These are phyloP conservation scores for Plutomurus gul DNA, from an alignment of 1,140 invertebrate genomes.

Conservation along the genomic window DNA sequence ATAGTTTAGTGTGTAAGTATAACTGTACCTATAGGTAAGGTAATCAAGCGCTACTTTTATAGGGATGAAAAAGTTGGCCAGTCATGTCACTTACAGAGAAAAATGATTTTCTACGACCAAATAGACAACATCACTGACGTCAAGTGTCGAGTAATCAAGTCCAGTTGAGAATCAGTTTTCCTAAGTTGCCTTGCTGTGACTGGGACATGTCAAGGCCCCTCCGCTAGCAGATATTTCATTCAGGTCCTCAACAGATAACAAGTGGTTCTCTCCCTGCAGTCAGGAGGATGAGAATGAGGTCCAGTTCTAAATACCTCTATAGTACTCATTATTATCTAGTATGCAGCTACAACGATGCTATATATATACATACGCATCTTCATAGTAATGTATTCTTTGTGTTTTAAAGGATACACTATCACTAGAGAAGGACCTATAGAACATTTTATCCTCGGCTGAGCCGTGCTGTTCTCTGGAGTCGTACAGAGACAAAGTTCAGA, in stretches of 20 bases:
- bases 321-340: background rate
- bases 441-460: too few species aligned
- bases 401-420: too few species aligned
- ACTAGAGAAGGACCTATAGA: too few species aligned
- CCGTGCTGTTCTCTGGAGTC: too few species aligned
- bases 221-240: background rate
- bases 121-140: background rate
- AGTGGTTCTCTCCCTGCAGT: background rate
- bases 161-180: background rate
- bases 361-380: too few species aligned
- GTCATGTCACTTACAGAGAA: background rate
- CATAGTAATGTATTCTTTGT: too few species aligned
- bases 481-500: too few species aligned
- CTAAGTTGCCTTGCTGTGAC: background rate
- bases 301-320: background rate
- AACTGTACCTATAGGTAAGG: too few species aligned
- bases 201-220: background rate
- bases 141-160: conserved; percentile 5
- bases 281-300: background rate
- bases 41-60: background rate
- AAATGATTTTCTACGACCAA: background rate
- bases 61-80: background rate
- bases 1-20: too few species aligned
- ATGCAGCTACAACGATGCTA: too few species aligned
- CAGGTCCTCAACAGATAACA: background rate